These are phyloP conservation scores for Heliconius aoede DNA, from an alignment of 2,888 invertebrate genomes.

Conservation along the genomic window DNA sequence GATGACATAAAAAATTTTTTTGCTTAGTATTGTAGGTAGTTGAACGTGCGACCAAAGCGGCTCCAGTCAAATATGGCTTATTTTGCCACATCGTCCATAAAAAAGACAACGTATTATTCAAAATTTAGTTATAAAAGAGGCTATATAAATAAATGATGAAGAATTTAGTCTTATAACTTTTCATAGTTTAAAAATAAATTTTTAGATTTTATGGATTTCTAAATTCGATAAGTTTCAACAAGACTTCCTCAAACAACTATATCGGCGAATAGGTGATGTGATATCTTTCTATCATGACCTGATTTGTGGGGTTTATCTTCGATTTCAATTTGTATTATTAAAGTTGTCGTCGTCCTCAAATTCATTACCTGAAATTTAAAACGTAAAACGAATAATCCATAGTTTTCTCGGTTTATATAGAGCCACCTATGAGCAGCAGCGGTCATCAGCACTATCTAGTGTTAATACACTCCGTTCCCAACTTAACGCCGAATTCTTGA, in stretches of 20 bases:
- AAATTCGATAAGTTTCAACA: constrained; percentile 5
- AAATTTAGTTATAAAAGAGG: not conserved
- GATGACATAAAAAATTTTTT: too few relatives aligned
- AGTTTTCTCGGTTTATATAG: too few relatives aligned
- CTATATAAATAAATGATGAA: constrained; percentile 2
- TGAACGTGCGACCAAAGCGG: not conserved
- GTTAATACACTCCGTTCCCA: too few relatives aligned
- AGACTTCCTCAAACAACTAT: constrained; percentile 4
- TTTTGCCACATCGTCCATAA: not conserved
- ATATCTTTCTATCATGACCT: constrained; percentile 9
- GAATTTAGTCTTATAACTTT: not conserved
- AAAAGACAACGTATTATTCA: not conserved
- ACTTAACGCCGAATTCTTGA: too few relatives aligned
- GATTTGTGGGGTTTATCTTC: not conserved
- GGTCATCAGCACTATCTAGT: too few relatives aligned
- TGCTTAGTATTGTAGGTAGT: too few relatives aligned
- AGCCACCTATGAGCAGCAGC: too few relatives aligned
- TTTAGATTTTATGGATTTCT: not conserved
- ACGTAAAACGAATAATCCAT: not conserved
- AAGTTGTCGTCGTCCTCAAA: not conserved
- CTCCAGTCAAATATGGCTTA: not conserved
- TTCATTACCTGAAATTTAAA: not conserved
- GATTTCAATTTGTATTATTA: not conserved
- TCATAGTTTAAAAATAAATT: not conserved
- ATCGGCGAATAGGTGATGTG: constrained; percentile 12